Conservation (phyloP, 2,113 vertebrate species). For the Syngnathoides biaculeatus region DNA sequence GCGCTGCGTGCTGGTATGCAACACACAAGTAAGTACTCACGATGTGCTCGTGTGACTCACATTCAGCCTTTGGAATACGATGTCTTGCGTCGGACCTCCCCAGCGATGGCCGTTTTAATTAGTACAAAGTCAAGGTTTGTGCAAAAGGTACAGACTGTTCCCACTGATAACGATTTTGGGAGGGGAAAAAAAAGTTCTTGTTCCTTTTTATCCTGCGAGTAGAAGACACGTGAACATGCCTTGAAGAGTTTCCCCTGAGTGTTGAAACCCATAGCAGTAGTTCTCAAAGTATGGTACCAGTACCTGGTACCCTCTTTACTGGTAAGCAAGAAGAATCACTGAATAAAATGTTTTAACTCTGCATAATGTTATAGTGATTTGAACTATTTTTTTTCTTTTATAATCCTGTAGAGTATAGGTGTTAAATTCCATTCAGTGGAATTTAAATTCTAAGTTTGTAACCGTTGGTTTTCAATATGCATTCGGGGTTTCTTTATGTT, state of each 20-base stretch:
- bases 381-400: too few species aligned
- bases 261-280: neutral
- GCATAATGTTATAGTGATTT: too few species aligned
- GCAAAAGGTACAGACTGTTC: slow-evolving; percentile 63
- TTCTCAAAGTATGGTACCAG: too few species aligned
- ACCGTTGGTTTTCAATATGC: too few species aligned
- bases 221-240: neutral
- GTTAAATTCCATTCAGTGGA: too few species aligned
- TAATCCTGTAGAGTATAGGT: too few species aligned
- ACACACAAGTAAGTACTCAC: slow-evolving; percentile 42
- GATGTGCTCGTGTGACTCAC: slow-evolving; percentile 26
- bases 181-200: neutral
- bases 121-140: slow-evolving; percentile 20
- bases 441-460: too few species aligned
- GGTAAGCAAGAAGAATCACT: too few species aligned
- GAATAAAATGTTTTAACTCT: too few species aligned
- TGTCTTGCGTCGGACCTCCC: slow-evolving; percentile 14
- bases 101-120: slow-evolving; percentile 16
- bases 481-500: too few species aligned
- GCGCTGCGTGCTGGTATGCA: slow-evolving; percentile 43
- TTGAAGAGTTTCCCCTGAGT: neutral
- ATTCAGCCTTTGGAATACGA: slow-evolving; percentile 30
- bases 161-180: slow-evolving; percentile 22
- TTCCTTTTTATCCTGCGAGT: neutral
- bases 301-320: too few species aligned